Conservation (phyloP, 1,140 invertebrate genomes). For the Drosophila insularis region DNA sequence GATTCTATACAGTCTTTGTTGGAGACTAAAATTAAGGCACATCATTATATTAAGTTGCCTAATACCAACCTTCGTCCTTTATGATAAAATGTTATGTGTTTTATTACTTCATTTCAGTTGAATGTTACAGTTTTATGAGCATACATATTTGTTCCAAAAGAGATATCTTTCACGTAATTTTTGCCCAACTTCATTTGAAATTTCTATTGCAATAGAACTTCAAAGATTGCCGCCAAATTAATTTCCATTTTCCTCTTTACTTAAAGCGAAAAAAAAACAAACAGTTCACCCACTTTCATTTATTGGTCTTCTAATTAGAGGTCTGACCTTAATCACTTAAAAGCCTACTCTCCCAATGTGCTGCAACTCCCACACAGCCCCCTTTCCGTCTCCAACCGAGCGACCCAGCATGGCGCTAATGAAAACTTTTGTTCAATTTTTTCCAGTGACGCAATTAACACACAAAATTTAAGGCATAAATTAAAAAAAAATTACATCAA, state of each 20-base stretch:
- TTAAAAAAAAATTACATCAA: slow-evolving; percentile 33
- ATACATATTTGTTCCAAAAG: too few relatives aligned
- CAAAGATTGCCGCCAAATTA: slow-evolving; percentile 45
- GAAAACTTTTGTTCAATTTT: slow-evolving; percentile 1
- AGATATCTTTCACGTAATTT: not conserved
- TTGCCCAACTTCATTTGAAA: not conserved
- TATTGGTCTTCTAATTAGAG: slow-evolving; percentile 67
- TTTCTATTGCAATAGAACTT: slow-evolving; percentile 31
- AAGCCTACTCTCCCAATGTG: slow-evolving; percentile 57
- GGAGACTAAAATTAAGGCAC: too few relatives aligned
- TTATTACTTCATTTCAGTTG: too few relatives aligned
- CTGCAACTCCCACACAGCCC: slow-evolving; percentile 1
- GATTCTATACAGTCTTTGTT: too few relatives aligned
- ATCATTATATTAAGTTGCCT: too few relatives aligned
- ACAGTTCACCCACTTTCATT: slow-evolving; percentile 59
- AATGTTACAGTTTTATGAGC: too few relatives aligned
- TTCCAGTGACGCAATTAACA: slow-evolving; percentile 38
- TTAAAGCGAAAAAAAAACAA: not conserved
- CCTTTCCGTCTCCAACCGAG: slow-evolving; percentile 27
- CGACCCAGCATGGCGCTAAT: slow-evolving; percentile 16
- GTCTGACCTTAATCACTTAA: slow-evolving; percentile 77
- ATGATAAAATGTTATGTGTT: too few relatives aligned
- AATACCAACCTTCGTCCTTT: too few relatives aligned
- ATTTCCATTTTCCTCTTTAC: not conserved
- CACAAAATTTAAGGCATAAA: slow-evolving; percentile 41